Conservation (phyloP, 2,113 vertebrate species). For the Chloropsis hardwickii region DNA sequence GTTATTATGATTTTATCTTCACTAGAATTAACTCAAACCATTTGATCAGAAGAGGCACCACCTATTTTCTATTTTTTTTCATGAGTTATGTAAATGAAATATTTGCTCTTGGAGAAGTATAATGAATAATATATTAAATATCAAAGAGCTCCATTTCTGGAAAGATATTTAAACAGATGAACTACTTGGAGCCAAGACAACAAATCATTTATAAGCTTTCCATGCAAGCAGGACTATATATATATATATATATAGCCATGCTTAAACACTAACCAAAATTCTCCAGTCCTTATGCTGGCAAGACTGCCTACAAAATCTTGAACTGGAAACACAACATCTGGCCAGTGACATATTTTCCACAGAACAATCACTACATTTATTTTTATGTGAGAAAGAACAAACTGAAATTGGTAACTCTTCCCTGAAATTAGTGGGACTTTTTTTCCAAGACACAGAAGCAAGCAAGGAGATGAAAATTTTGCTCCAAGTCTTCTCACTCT, state of each 20-base stretch:
- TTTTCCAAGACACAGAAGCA: background rate
- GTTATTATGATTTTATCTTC: background rate
- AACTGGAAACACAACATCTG: background rate
- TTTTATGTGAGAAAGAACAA: background rate
- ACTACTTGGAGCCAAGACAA: background rate
- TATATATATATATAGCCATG: background rate
- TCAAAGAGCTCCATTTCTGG: background rate
- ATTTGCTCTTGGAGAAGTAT: background rate
- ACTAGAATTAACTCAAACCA: background rate
- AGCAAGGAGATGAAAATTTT: background rate
- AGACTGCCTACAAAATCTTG: background rate
- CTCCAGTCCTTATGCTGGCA: background rate
- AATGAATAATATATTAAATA: background rate
- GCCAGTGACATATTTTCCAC: background rate
- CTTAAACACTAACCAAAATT: background rate
- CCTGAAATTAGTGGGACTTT: background rate
- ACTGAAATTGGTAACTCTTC: background rate
- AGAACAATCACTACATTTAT: background rate
- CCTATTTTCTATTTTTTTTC: background rate
- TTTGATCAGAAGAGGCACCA: background rate
- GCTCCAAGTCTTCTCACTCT: background rate
- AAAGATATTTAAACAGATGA: background rate
- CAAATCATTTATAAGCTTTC: background rate
- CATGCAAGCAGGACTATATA: background rate
- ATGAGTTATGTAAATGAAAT: background rate